phyloP scores from a whole-genome alignment of 2,113 vertebrate species.

The Sorex fumeus region DNA sequence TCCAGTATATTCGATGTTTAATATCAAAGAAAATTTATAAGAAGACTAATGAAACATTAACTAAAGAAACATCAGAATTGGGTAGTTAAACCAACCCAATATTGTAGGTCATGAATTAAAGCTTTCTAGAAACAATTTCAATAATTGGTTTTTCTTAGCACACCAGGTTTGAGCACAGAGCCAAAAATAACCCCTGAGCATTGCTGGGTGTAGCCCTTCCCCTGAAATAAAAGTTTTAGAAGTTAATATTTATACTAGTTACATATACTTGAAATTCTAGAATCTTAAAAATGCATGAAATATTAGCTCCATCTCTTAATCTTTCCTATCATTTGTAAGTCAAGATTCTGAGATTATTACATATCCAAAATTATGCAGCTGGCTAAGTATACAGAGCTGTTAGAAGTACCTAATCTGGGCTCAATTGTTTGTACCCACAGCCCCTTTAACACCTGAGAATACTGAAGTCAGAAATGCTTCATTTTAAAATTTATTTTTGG shows the following conservation, averaged over 20 bases:
- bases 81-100: conserved; percentile 17
- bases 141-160: too few relatives aligned
- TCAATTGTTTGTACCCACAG: too few relatives aligned
- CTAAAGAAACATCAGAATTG: conserved; percentile 27
- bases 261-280: conserved; percentile 47
- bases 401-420: neutral
- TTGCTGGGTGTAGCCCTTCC: too few relatives aligned
- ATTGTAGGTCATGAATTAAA: neutral
- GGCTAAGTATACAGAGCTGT: neutral
- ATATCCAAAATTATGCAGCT: neutral
- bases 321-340: neutral
- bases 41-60: too few relatives aligned
- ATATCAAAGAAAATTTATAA: too few relatives aligned
- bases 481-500: too few relatives aligned
- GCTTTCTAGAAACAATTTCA: conserved; percentile 30
- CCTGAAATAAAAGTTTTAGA: conserved; percentile 18
- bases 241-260: conserved; percentile 58
- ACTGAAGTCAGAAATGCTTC: too few relatives aligned
- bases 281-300: neutral
- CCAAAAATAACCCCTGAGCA: too few relatives aligned
- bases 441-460: too few relatives aligned
- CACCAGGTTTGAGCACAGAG: too few relatives aligned
- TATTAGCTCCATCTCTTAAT: neutral
- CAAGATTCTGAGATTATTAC: conserved; percentile 34
- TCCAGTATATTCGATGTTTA: too few relatives aligned